These are phyloP conservation scores for Agelas oroides DNA, from an alignment of 37 sponge, comb jelly and placozoan genomes.

Conservation along the genomic window DNA sequence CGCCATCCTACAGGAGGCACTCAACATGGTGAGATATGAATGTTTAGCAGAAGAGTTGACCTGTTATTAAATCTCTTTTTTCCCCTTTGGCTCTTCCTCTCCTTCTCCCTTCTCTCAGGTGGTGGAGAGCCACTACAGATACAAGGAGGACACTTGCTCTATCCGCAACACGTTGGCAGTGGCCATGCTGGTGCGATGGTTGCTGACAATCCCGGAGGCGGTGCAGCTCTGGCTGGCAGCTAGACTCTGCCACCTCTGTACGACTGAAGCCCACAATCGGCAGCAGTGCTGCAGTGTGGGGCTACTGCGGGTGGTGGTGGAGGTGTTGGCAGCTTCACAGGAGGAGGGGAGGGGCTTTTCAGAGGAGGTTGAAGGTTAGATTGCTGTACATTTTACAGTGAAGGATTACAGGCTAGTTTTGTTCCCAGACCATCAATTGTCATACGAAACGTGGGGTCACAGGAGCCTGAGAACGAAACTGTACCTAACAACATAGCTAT, in stretches of 20 bases:
- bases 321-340: slow-evolving; percentile 64
- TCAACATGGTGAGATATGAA: slow-evolving; percentile 55
- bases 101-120: slow-evolving; percentile 24
- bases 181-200: slow-evolving; percentile 52
- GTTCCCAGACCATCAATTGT: background rate
- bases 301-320: slow-evolving; percentile 45
- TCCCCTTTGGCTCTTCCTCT: slow-evolving; percentile 1
- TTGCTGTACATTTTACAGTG: too few relatives aligned
- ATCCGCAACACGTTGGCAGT: slow-evolving; percentile 43
- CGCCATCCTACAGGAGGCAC: slow-evolving; percentile 33
- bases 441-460: background rate
- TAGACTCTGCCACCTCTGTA: slow-evolving; percentile 45
- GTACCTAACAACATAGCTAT: too few relatives aligned
- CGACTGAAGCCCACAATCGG: slow-evolving; percentile 55
- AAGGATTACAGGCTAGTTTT: background rate
- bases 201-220: slow-evolving; percentile 19
- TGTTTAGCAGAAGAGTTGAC: background rate
- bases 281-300: slow-evolving; percentile 82
- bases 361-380: slow-evolving; percentile 75
- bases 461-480: background rate
- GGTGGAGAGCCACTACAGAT: slow-evolving; percentile 46
- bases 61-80: slow-evolving; percentile 5
- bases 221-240: slow-evolving; percentile 49
- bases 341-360: slow-evolving; percentile 23
- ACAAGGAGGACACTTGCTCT: slow-evolving; percentile 19